Evolutionary conservation across 2,797 vertebrate species (phyloP), one percentile per base, ranked within the genome.

Genomic region (Buceros bicornis): DNA sequence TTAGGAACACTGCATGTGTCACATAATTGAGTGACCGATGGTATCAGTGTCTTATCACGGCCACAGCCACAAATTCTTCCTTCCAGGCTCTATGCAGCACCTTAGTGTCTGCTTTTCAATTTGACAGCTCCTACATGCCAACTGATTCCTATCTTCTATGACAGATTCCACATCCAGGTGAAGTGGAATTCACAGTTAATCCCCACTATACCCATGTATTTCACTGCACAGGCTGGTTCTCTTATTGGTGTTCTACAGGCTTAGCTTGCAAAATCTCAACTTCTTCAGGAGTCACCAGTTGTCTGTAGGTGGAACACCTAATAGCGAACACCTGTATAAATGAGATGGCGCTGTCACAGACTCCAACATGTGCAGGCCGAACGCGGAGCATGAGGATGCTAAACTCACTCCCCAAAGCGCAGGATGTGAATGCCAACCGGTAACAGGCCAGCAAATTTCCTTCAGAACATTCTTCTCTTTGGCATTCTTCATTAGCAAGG

Each of bases 361-460:
- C 10, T 57, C 61, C 31, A 16, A 29, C 26, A 66, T 5, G 7
- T 20, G 2, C 35, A 35, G 47, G 17, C 28, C 42, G 74, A 78
- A 79, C 3, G 13, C 2, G 0, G 12, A 90, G 21, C 1, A 3
- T 29, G 6, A 70, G 42, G 22, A 70, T 3, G 2, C 54, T 48
- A 28, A 64, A 79, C 13, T 82, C 9, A 0, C 28, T 76, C 8
- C 37, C 22, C 57, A 24, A 62, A 56, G 14, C 0, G 0, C 2
- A 7, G 9, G 47, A 66, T 43, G 26, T 4, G 2, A 91, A 91
- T 28, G 11, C 3, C 40, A 64, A 45, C 48, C 42, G 64, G 11
- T 22, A 77, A 73, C 48, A 47, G 11, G 22, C 19, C 58, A 66
- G 43, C 6, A 65, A 33, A 47, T 22, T 61, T 57, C 18, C 62